Evolutionary conservation across 2,113 vertebrate genomes (phyloP).

Genomic region (Mesembrinibis cayennensis): DNA sequence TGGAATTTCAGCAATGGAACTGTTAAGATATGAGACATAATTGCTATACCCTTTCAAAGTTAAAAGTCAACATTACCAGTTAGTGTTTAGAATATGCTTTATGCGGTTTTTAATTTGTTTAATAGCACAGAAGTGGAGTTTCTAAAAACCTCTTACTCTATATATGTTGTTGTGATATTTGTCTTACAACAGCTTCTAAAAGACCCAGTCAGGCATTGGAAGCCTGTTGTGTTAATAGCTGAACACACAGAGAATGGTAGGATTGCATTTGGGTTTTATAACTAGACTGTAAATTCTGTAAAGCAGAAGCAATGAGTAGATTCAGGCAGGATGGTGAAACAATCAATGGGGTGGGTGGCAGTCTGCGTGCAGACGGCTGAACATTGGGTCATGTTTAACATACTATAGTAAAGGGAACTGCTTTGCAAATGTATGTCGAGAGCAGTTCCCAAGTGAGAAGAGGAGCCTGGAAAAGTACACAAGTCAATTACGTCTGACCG

Average conservation of each 20-base stretch:
- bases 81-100: not conserved
- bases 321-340: not conserved
- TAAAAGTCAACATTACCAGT: not conserved
- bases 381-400: not conserved
- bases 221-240: not conserved
- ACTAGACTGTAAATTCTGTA: not conserved
- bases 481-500: not conserved
- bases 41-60: not conserved
- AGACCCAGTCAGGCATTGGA: not conserved
- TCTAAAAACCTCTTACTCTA: not conserved
- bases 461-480: not conserved
- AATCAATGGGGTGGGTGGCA: not conserved
- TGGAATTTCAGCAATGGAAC: not conserved
- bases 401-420: not conserved
- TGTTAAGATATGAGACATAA: not conserved
- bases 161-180: not conserved
- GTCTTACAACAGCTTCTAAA: not conserved
- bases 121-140: not conserved
- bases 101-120: not conserved
- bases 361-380: fast-evolving
- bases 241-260: not conserved
- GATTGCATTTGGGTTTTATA: not conserved
- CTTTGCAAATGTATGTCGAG: not conserved
- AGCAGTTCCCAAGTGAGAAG: not conserved
- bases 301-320: not conserved